phyloP scores from a whole-genome alignment of 2,888 invertebrate species.

The Drosophila picticornis region DNA sequence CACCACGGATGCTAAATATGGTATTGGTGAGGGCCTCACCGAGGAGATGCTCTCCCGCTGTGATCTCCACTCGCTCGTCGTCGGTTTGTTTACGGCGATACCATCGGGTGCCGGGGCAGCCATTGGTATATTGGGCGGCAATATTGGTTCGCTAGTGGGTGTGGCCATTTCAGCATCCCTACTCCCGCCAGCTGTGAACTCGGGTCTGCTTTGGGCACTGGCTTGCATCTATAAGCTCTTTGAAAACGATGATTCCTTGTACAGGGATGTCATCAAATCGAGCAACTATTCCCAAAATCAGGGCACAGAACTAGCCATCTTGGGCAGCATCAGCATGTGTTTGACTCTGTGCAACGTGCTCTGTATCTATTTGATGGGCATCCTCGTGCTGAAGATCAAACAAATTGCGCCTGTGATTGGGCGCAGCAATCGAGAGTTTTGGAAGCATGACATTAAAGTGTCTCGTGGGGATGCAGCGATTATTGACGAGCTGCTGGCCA shows the following conservation, averaged over 20 bases:
- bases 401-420: conserved; percentile 87
- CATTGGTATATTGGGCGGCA: conserved; percentile 91
- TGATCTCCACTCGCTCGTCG: conserved; percentile 88
- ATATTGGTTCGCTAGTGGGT: conserved; percentile 91
- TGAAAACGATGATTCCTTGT: conserved; percentile 85
- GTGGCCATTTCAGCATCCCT: conserved; percentile 93
- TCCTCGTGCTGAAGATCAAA: conserved; percentile 90
- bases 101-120: conserved; percentile 93
- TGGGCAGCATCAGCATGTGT: conserved; percentile 90
- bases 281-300: conserved; percentile 87
- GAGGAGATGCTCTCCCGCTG: conserved; percentile 89
- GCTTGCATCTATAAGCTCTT: conserved; percentile 87
- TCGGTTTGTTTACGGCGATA: conserved; percentile 90
- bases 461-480: conserved; percentile 87
- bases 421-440: conserved; percentile 86
- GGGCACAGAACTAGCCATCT: conserved; percentile 87
- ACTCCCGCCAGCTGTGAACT: conserved; percentile 92
- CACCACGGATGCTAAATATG: conserved; percentile 87
- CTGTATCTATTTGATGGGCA: conserved; percentile 90
- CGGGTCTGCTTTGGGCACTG: conserved; percentile 89
- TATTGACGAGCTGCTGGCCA: conserved; percentile 82
- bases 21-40: conserved; percentile 88
- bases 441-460: conserved; percentile 88
- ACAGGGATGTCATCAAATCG: conserved; percentile 85
- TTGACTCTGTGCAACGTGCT: conserved; percentile 91